phyloP scores from a whole-genome alignment of 37 sponge, comb jelly and placozoan genomes.

The Aphrocallistes beatrix region DNA sequence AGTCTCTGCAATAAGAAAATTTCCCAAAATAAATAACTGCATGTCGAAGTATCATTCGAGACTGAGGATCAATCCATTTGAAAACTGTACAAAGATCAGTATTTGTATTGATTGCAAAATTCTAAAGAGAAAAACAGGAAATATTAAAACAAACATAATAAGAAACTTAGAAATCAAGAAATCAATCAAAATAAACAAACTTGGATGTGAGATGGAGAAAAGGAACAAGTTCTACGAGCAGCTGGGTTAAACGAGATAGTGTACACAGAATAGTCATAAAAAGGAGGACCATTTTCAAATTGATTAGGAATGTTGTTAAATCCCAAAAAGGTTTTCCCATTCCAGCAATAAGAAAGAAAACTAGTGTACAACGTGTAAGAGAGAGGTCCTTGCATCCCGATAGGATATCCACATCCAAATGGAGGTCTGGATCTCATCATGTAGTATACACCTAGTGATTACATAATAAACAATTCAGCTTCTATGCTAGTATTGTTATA shows the following conservation, averaged over 20 bases:
- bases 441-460: not conserved
- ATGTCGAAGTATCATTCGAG: not conserved
- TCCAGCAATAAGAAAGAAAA: no score
- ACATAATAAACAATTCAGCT: not conserved
- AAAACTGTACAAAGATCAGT: not conserved
- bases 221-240: not conserved
- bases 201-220: not conserved
- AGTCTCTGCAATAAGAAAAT: not conserved
- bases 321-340: no score
- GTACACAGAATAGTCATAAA: no score
- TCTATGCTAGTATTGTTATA: not conserved
- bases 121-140: no score
- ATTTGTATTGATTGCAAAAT: not conserved
- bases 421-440: not conserved
- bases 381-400: not conserved
- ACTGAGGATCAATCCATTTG: not conserved
- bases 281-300: no score
- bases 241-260: no score
- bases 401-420: not conserved
- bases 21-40: not conserved
- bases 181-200: no score
- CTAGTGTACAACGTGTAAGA: no score
- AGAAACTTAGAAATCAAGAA: no score
- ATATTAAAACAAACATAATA: no score
- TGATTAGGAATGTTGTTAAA: no score